Percentiles rank a stretch among this genome's conserved stretches.
Conservation (phyloP, 2,888 invertebrate species). For the Ophraella communa region DNA sequence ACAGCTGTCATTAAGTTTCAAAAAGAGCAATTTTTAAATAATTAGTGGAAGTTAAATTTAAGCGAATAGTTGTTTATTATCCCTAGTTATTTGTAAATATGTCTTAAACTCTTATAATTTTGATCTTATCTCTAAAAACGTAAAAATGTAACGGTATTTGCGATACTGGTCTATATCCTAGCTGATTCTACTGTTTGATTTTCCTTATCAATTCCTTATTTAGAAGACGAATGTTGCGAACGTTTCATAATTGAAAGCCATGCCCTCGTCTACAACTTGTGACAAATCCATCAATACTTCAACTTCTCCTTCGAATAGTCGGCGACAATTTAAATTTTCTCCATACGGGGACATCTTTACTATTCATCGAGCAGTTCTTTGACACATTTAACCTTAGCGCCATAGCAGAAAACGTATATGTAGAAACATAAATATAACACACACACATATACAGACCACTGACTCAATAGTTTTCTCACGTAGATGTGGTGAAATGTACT, state of each 20-base stretch:
- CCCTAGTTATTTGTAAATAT: too few relatives aligned
- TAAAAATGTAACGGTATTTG: not conserved
- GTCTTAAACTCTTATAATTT: too few relatives aligned
- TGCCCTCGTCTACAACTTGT: conserved; percentile 36
- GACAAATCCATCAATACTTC: conserved; percentile 38
- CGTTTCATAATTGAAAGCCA: conserved; percentile 37
- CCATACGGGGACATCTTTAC: conserved; percentile 18
- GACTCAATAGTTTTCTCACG: conserved; percentile 6
- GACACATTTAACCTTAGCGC: conserved; percentile 19
- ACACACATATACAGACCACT: not conserved
- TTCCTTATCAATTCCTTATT: conserved; percentile 39
- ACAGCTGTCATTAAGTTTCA: too few relatives aligned
- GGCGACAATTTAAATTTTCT: conserved; percentile 23
- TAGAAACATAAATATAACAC: not conserved
- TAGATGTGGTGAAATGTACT: conserved; percentile 1
- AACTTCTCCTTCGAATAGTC: conserved; percentile 20
- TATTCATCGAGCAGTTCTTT: conserved; percentile 7
- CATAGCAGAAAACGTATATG: not conserved
- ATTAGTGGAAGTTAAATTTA: too few relatives aligned
- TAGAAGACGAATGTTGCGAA: conserved; percentile 35
- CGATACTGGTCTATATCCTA: not conserved
- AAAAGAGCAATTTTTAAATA: too few relatives aligned
- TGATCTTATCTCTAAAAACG: too few relatives aligned
- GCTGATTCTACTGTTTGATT: not conserved
- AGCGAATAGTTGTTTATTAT: too few relatives aligned